Conservation (phyloP, 2,888 invertebrate species). For the Drosophila eohydei region DNA sequence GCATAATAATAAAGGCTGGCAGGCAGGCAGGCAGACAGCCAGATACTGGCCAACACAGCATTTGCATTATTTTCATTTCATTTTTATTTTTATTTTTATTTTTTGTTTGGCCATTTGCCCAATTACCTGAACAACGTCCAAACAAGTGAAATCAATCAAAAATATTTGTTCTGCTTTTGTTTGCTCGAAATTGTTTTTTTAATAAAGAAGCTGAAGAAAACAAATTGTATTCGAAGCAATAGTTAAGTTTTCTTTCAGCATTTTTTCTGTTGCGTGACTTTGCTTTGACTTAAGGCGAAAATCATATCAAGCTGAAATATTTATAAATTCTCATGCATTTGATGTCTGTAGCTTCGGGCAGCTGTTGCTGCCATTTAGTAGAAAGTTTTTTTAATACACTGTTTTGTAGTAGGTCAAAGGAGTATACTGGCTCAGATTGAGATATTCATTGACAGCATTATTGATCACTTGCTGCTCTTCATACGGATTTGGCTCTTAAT, state of each 20-base stretch:
- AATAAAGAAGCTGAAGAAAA: neutral
- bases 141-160: slow-evolving; percentile 68
- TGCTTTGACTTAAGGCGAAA: slow-evolving; percentile 33
- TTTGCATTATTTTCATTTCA: slow-evolving; percentile 60
- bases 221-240: slow-evolving; percentile 10
- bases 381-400: slow-evolving; percentile 26
- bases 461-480: neutral
- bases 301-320: slow-evolving; percentile 59
- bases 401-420: accelerated
- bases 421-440: neutral
- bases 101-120: slow-evolving; percentile 44
- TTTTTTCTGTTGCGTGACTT: slow-evolving; percentile 1
- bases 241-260: slow-evolving; percentile 8
- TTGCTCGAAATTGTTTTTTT: slow-evolving; percentile 15
- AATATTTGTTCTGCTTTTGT: slow-evolving; percentile 35
- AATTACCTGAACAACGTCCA: slow-evolving; percentile 58
- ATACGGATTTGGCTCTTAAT: neutral
- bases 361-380: slow-evolving; percentile 52
- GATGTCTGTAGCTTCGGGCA: slow-evolving; percentile 27
- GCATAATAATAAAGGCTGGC: slow-evolving; percentile 70
- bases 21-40: slow-evolving; percentile 38
- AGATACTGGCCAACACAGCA: slow-evolving; percentile 8
- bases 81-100: slow-evolving; percentile 12
- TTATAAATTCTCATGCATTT: slow-evolving; percentile 59
- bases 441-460: neutral